Evolutionary conservation across 2,797 vertebrate genomes (phyloP), one percentile per base, ranked within the genome.

Genomic region (Cygnus olor): DNA sequence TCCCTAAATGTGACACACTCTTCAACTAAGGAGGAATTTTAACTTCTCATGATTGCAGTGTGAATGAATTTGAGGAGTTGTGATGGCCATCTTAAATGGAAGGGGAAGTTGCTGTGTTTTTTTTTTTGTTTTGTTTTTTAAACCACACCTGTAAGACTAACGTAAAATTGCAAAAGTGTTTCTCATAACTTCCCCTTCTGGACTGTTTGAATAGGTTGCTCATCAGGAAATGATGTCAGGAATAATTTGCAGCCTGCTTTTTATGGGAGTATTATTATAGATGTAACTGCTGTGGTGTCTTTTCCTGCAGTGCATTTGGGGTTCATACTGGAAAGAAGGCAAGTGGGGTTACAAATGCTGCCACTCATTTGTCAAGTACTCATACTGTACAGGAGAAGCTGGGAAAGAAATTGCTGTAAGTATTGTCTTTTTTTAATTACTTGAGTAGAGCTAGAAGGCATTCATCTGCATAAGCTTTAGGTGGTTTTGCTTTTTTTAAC

Each of bases 311-410:
- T 99, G 98, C 94, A 99, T 99, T 92, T 99, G 99, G 99, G 99
- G 99, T 13, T 99, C 99, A 0, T 99, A 98, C 72, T 99, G 99
- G 99, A 99, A 98, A 82, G 99, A 99, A 14, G 99, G 99, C 94
- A 98, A 47, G 95, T 99, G 99, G 99, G 99, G 99, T 45, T 99
- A 98, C 98, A 99, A 98, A 96, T 99, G 99, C 95, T 99, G 99
- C 95, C 98, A 99, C 95, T 99, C 99, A 2, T 98, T 99, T 98
- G 98, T 99, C 96, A 99, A 99, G 95, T 99, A 98, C 96, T 99
- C 99, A 30, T 99, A 99, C 94, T 99, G 99, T 96, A 99, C 99
- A 16, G 99, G 99, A 97, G 98, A 99, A 53, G 97, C 98, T 91
- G 99, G 99, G 84, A 98, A 99, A 85, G 97, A 97, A 96, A 97